Evolutionary conservation across 2,888 invertebrate genomes (phyloP), one percentile per base, ranked within the genome.

Genomic region (Apodemia mormo): DNA sequence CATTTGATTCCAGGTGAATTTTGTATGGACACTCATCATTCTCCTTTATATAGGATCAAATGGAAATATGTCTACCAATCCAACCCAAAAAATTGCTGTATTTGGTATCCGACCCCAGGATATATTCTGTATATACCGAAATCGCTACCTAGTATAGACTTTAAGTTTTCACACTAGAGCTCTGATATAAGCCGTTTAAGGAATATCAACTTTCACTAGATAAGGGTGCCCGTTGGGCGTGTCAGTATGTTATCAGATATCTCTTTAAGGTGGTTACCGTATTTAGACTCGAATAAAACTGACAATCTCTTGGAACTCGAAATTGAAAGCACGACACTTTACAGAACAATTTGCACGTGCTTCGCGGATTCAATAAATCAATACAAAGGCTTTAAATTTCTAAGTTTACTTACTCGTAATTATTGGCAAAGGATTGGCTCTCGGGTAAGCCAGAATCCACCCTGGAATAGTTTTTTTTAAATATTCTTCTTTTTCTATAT

Each of bases 231-330:
- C 58, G 30, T 12, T 30, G 58, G 58, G 58, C 30, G 54, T 68
- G 68, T 68, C 68, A 52, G 52, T 64, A 68, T 52, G 52, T 68
- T 68, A 68, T 68, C 68, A 52, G 65, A 65, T 68, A 68, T 64
- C 68, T 65, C 54, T 65, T 64, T 65, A 68, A 33, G 54, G 67
- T 52, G 65, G 52, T 40, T 12, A 61, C 58, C 58, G 58, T 61
- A 61, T 61, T 61, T 33, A 61, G 58, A 61, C 58, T 61, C 58
- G 61, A 61, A 61, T 61, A 61, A 30, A 61, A 30, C 61, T 61
- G 61, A 61, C 61, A 61, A 61, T 61, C 61, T 61, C 61, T 61
- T 4, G 30, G 61, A 30, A 8, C 61, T 61, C 30, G 61, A 33
- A 61, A 61, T 58, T 61, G 61, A 61, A 61, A 61, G 61, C 61